Evolutionary conservation across 1,140 invertebrate genomes (phyloP).

Genomic region (Drosophila willistoni): DNA sequence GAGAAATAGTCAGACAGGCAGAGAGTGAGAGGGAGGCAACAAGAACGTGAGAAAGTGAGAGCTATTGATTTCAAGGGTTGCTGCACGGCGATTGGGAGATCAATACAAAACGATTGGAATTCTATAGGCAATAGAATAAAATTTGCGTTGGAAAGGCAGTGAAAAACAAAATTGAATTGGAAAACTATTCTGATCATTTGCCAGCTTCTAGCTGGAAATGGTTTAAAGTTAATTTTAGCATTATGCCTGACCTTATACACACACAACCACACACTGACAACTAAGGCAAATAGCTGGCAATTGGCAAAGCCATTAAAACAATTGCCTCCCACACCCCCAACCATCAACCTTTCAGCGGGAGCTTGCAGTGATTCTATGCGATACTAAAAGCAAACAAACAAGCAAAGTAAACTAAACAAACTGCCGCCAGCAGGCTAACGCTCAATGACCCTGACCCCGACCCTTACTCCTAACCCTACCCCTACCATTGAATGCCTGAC

Average conservation of each 20-base stretch:
- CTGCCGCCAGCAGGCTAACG: neutral
- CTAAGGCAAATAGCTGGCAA: neutral
- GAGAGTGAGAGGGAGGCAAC: neutral
- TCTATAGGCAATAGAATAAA: neutral
- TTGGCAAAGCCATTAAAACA: slow-evolving; percentile 45
- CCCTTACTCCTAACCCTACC: neutral
- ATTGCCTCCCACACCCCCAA: slow-evolving; percentile 9
- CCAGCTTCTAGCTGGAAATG: too few relatives aligned
- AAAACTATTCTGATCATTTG: too few relatives aligned
- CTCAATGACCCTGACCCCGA: slow-evolving; percentile 5
- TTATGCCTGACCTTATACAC: too few relatives aligned
- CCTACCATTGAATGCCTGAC: neutral
- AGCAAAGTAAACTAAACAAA: slow-evolving; percentile 59
- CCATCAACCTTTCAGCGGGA: slow-evolving; percentile 1
- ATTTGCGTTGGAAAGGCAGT: neutral
- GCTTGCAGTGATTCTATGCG: too few relatives aligned
- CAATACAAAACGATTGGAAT: slow-evolving; percentile 61
- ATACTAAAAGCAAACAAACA: slow-evolving; percentile 40
- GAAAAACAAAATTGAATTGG: too few relatives aligned
- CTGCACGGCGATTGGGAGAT: slow-evolving; percentile 70
- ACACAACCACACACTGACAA: too few relatives aligned
- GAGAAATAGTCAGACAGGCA: slow-evolving; percentile 50
- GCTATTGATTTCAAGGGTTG: slow-evolving; percentile 64
- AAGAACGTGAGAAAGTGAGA: neutral
- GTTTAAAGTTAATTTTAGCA: too few relatives aligned